Percentiles rank a stretch among this genome's conserved stretches.
These are phyloP conservation scores for Proteles cristata DNA, from an alignment of 2,113 vertebrate genomes.

Conservation along the genomic window DNA sequence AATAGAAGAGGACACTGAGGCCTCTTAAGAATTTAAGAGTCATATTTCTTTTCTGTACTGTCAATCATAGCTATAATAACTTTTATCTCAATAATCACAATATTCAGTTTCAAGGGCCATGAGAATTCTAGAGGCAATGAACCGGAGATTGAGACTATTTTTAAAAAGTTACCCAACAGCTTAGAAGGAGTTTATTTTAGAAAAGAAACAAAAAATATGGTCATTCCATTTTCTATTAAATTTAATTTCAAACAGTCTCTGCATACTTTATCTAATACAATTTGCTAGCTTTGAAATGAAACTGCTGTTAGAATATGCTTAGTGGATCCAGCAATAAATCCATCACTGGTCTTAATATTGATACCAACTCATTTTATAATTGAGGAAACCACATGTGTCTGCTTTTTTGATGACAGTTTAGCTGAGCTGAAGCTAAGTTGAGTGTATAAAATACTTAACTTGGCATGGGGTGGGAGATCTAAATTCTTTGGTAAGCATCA, in stretches of 20 bases:
- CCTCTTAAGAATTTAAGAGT: neutral
- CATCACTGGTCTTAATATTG: neutral
- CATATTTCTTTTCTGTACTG: slow-evolving; percentile 3
- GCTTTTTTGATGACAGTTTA: slow-evolving; percentile 39
- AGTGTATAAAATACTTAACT: neutral
- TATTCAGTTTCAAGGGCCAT: neutral
- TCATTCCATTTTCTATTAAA: neutral
- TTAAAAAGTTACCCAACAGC: neutral
- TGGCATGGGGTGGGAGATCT: neutral
- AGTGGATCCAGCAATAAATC: neutral
- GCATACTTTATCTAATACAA: neutral
- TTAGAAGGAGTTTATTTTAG: slow-evolving; percentile 34
- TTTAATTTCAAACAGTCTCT: slow-evolving; percentile 1
- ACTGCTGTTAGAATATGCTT: neutral
- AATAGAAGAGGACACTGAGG: neutral
- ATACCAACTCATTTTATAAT: slow-evolving; percentile 4
- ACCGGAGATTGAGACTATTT: neutral
- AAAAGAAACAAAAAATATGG: neutral
- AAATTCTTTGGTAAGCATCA: neutral
- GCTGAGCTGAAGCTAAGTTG: neutral
- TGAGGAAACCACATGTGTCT: neutral
- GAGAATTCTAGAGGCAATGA: slow-evolving; percentile 22
- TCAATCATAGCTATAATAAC: neutral
- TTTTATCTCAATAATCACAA: slow-evolving; percentile 44
- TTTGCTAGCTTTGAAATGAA: neutral